Conservation (phyloP, 1,140 invertebrate genomes). For the Trichogramma pretiosum region DNA sequence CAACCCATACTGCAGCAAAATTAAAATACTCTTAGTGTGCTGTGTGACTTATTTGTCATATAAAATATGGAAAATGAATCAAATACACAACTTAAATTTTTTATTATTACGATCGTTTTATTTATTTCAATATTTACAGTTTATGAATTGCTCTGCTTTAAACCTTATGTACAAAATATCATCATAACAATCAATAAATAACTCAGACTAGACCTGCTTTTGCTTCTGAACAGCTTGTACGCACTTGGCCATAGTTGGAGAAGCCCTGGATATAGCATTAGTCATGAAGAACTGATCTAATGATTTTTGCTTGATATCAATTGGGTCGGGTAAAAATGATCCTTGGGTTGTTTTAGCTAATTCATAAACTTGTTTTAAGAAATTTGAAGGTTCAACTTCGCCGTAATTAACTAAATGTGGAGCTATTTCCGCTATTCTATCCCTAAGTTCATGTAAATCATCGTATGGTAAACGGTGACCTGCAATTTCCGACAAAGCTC, state of each 20-base stretch:
- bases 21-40: no score
- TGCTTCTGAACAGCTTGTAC: constrained; percentile 81
- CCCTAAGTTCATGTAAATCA: constrained; percentile 72
- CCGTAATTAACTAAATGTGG: constrained; percentile 84
- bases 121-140: no score
- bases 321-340: constrained; percentile 49
- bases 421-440: constrained; percentile 73
- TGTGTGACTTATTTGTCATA: no score
- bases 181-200: no score
- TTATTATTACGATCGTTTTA: no score
- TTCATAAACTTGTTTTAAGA: constrained; percentile 65
- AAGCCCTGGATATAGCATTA: constrained; percentile 90
- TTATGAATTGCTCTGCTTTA: no score
- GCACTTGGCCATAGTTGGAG: constrained; percentile 97
- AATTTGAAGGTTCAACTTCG: constrained; percentile 74
- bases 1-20: no score
- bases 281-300: constrained; percentile 98
- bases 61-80: constrained; percentile 3
- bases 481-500: constrained; percentile 78
- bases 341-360: constrained; percentile 54
- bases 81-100: constrained; percentile 5
- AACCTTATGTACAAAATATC: no score
- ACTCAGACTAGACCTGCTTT: no score
- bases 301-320: constrained; percentile 70
- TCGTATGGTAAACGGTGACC: constrained; percentile 84